These are phyloP conservation scores for Phyllopteryx taeniolatus DNA, from an alignment of 2,113 vertebrate species.

Conservation along the genomic window DNA sequence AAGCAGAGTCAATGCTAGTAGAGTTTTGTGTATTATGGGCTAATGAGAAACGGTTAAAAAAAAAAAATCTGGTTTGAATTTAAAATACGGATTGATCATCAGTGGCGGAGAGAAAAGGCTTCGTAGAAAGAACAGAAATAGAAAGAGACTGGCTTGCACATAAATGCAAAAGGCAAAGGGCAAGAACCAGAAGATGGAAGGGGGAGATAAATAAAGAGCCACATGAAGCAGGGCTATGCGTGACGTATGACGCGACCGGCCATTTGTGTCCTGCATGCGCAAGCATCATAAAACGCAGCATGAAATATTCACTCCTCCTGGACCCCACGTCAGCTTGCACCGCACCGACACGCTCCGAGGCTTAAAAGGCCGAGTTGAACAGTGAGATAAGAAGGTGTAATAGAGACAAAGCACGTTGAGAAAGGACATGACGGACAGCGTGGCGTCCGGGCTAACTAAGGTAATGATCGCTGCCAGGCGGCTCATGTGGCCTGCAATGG, in stretches of 20 bases:
- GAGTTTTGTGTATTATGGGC: too few species aligned
- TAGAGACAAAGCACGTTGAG: background rate
- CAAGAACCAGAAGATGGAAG: background rate
- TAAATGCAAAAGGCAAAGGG: constrained; percentile 3
- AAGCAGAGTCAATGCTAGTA: too few species aligned
- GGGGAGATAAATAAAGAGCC: background rate
- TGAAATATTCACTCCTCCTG: constrained; percentile 70
- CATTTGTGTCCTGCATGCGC: constrained; percentile 28
- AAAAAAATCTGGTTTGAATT: too few species aligned
- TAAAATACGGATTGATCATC: too few species aligned
- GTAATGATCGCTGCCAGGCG: constrained; percentile 37
- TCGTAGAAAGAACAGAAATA: background rate
- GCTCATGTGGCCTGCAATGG: constrained; percentile 46
- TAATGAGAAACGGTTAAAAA: too few species aligned
- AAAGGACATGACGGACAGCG: background rate
- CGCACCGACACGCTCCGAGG: constrained; percentile 18
- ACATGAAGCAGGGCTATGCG: background rate
- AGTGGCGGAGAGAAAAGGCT: too few species aligned
- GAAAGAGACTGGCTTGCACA: constrained; percentile 9
- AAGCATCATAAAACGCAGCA: constrained; percentile 39
- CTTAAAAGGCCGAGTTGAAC: constrained; percentile 5
- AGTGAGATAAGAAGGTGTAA: constrained; percentile 22
- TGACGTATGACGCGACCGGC: constrained; percentile 2
- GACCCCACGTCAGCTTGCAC: constrained; percentile 23
- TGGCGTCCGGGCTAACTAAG: constrained; percentile 34